Base-by-base conservation (phyloP, 1,140 invertebrate genomes). In the Heliconius congener region DNA sequence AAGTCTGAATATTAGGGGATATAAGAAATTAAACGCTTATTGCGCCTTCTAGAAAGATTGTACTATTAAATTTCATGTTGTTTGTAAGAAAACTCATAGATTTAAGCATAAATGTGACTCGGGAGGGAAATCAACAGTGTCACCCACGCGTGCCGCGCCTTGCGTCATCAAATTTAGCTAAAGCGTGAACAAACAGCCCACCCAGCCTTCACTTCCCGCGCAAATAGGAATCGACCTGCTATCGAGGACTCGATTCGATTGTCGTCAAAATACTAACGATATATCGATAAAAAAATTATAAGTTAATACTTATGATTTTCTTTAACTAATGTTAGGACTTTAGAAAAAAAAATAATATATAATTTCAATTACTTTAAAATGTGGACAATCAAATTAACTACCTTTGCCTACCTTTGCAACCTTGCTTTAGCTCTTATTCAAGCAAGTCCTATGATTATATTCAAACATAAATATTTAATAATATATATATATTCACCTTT, bases 121-220 rank as follows among this genome's bases (percentile, higher is more conserved):
- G 27, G 9, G 11, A 66, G 57, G 83, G 76, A 81, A 79, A 84
- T 85, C 89, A 91, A 91, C 79, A 90, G 88, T 30, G 88, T 88
- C 87, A 91, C 88, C 88, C 87, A 91, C 87, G 86, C 86, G 78
- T 75, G 81, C 78, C 88, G 86, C 92, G 87, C 90, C 91, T 87
- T 90, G 87, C 88, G 90, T 91, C 90, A 93, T 92, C 92, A 93
- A 93, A 93, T 93, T 93, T 93, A 91, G 91, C 90, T 92, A 93
- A 93, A 90, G 84, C 88, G 88, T 90, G 82, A 80, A 91, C 88
- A 93, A 92, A 93, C 90, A 92, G 84, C 87, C 81, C 84, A 88
- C 90, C 91, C 84, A 86, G 87, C 88, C 87, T 90, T 85, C 88
- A 87, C 90, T 90, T 92, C 90, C 88, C 90, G 90, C 81, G 84